phyloP scores from a whole-genome alignment of 2,113 vertebrate genomes.

The Otus sunia region DNA sequence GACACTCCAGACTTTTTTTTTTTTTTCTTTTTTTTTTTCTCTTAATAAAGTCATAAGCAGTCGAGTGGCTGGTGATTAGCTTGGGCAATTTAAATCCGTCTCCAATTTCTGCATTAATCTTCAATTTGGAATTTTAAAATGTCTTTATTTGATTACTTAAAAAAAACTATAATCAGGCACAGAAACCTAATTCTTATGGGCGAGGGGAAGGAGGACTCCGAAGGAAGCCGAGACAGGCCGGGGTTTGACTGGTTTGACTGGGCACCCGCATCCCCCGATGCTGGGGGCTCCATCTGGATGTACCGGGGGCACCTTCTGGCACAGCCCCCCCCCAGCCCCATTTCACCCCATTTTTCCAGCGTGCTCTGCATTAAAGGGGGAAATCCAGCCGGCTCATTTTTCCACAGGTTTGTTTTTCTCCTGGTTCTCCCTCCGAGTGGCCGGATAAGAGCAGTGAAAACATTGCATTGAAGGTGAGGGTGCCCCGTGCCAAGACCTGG shows the following conservation, averaged over 20 bases:
- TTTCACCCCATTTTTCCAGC: neutral
- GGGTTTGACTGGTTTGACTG: neutral
- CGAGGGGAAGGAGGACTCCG: neutral
- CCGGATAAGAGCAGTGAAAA: neutral
- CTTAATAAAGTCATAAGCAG: conserved; percentile 29
- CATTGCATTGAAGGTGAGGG: neutral
- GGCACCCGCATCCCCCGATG: neutral
- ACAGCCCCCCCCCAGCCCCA: neutral
- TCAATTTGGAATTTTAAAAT: neutral
- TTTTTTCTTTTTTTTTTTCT: neutral
- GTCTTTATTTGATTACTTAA: conserved; percentile 6
- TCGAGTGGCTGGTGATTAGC: conserved; percentile 24
- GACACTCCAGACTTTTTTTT: neutral
- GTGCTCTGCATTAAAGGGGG: neutral
- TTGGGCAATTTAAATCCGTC: neutral
- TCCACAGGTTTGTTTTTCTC: neutral
- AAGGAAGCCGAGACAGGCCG: neutral
- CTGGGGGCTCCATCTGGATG: neutral
- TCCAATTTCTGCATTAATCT: conserved; percentile 18
- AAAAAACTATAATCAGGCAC: neutral
- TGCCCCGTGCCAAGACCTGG: neutral
- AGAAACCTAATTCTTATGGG: neutral
- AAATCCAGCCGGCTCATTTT: neutral
- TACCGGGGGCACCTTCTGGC: neutral
- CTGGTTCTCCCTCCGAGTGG: neutral